Conservation (phyloP, 2,888 invertebrate species). For the Electrophaes corylata region DNA sequence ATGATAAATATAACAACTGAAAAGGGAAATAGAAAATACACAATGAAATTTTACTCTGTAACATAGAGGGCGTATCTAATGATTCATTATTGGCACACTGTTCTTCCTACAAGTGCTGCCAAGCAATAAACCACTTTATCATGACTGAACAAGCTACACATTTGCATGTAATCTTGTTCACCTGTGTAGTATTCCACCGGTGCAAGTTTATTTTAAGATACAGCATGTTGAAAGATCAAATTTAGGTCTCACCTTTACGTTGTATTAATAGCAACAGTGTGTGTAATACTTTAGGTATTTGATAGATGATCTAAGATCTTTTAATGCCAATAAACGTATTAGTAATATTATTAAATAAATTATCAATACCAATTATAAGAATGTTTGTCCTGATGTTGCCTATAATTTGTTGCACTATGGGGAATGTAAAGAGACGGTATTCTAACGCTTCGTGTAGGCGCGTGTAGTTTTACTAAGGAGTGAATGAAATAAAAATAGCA, state of each 20-base stretch:
- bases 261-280: conserved; percentile 26
- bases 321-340: conserved; percentile 1
- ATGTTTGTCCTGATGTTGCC: too few species aligned
- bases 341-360: too few species aligned
- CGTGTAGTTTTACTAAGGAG: too few species aligned
- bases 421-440: too few species aligned
- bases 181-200: conserved; percentile 32
- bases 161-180: conserved; percentile 15
- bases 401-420: too few species aligned
- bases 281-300: conserved; percentile 18
- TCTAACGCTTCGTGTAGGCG: too few species aligned
- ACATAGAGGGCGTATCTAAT: conserved; percentile 3
- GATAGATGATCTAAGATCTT: background rate
- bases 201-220: conserved; percentile 33
- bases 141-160: conserved; percentile 10
- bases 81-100: conserved; percentile 31
- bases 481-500: too few species aligned
- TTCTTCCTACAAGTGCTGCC: conserved; percentile 30
- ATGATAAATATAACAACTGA: background rate
- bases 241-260: conserved; percentile 31
- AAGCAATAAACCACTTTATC: conserved; percentile 24
- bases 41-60: conserved; percentile 1
- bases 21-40: background rate
- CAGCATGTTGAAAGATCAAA: conserved; percentile 32
- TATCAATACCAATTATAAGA: too few species aligned